Conservation (phyloP, 2,113 vertebrate species). For the Tetrax tetrax region DNA sequence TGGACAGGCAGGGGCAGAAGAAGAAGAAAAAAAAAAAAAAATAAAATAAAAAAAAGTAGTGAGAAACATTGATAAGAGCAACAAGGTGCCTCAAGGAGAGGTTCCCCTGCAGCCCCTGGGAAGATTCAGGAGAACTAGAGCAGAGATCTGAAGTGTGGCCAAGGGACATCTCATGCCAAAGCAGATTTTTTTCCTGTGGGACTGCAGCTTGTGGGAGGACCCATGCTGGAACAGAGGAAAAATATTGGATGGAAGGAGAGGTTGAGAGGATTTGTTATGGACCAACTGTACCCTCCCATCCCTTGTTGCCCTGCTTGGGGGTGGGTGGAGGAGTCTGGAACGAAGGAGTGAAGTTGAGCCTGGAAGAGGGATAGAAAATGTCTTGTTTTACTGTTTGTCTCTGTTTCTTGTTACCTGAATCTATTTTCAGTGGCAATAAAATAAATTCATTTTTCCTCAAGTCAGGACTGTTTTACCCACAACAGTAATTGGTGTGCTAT, state of each 20-base stretch:
- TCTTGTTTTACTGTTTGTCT: not conserved
- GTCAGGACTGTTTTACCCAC: not conserved
- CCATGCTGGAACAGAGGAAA: not conserved
- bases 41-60: not conserved
- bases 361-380: not conserved
- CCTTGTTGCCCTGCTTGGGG: not conserved
- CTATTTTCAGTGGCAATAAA: not conserved
- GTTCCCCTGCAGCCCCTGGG: not conserved
- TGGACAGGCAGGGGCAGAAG: not conserved
- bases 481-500: not conserved
- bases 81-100: not conserved
- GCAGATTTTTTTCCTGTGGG: not conserved
- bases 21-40: not conserved
- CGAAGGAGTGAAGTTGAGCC: not conserved
- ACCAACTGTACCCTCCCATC: not conserved
- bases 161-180: accelerated
- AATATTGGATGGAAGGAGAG: not conserved
- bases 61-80: not conserved
- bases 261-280: not conserved
- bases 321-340: not conserved
- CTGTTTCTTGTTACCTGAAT: not conserved
- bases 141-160: not conserved
- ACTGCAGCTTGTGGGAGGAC: not conserved
- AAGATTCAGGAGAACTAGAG: not conserved
- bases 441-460: not conserved